Evolutionary conservation across 2,888 invertebrate species (phyloP), one percentile per base, ranked within the genome.

Genomic region (Miltochrista miniata): DNA sequence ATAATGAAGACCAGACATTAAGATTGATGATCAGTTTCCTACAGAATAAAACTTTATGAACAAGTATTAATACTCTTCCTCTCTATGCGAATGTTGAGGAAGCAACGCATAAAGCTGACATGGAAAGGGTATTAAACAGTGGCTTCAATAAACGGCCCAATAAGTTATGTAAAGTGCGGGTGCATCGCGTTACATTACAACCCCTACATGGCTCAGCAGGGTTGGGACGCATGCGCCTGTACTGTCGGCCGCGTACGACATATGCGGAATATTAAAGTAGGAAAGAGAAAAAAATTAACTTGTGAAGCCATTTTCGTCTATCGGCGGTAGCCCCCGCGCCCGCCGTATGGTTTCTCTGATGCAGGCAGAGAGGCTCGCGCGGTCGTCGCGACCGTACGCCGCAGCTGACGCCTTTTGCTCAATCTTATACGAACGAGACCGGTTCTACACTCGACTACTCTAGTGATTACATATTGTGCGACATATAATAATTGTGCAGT

Each of bases 241-340:
- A 86, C 72, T 79, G 82, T 78, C 79, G 72, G 81, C 79, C 83
- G 85, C 84, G 85, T 83, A 85, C 89, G 85, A 87, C 90, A 90
- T 91, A 91, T 91, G 90, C 91, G 90, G 88, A 89, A 88, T 90
- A 90, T 90, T 90, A 90, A 89, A 90, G 91, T 84, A 91, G 87
- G 91, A 91, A 91, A 91, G 91, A 91, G 91, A 91, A 90, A 91
- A 90, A 91, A 90, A 90, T 90, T 90, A 85, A 90, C 88, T 91
- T 88, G 90, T 90, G 90, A 90, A 91, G 90, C 91, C 91, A 90
- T 91, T 91, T 91, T 90, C 90, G 90, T 90, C 87, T 87, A 87
- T 87, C 86, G 82, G 82, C 70, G 76, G 75, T 73, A 68, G 78
- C 81, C 88, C 85, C 89, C 86, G 83, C 86, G 79, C 83, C 82